Evolutionary conservation across 1,140 invertebrate species (phyloP), one percentile per base, ranked within the genome.

Genomic region (Zaprionus lachaisei): DNA sequence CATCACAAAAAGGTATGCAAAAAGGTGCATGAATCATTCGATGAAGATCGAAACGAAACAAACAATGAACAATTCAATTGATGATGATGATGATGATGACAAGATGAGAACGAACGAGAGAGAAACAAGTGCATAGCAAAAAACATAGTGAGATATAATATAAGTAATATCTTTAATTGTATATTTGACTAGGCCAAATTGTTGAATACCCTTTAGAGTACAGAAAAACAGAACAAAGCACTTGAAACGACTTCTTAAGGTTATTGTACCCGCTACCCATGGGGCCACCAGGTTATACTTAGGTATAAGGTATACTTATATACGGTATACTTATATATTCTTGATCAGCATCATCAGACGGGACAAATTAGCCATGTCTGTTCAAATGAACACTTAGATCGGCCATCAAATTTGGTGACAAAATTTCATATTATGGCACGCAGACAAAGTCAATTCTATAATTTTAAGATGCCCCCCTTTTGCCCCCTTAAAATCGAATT

Each of bases 21-120:
- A 17, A 65, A 65, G 11, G 62, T 65, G 62, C 49, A 65, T 65
- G 62, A 65, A 65, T 65, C 62, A 65, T 34, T 34, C 34, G 61
- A 51, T n/a, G n/a, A 24, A 17, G 56, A 38, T 44, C 38, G 38
- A 28, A 62, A 28, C 12, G 5, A 62, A 62, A 34, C 22, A 51
- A 64, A 31, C 12, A 51, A 51, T 37, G 62, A 51, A 54, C 47
- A 47, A n/a, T 37, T 65, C 34, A 55, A 17, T 17, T 65, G 20
- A 37, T 64, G 47, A 37, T 64, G 47, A 20, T 57, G 56, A 38
- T 47, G n/a, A n/a, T 20, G 20, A 20, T 38, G 38, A 37, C 31
- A 55, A 44, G 41, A 44, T 22, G 24, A 54, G 24, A 54, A 6
- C 7, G 51, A 54, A 54, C 20, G 14, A 54, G 51, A 54, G 28